These are phyloP conservation scores for Paramisgurnus dabryanus DNA, from an alignment of 2,113 vertebrate species.

Conservation along the genomic window DNA sequence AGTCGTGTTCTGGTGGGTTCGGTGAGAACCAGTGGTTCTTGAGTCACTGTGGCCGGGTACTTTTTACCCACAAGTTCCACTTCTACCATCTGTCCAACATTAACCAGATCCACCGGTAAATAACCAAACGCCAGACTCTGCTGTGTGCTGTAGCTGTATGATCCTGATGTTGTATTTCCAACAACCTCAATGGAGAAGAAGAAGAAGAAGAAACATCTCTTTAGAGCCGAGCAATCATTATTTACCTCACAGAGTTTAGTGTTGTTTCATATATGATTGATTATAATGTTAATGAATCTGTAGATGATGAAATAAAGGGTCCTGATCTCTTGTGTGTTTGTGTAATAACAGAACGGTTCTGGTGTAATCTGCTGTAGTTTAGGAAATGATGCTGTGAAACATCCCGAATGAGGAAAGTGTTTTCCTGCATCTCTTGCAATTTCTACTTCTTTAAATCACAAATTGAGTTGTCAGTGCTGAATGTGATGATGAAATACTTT, in stretches of 20 bases:
- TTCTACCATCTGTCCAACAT: constrained; percentile 86
- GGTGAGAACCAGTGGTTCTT: constrained; percentile 88
- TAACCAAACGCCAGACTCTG: constrained; percentile 93
- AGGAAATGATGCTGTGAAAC: too few species aligned
- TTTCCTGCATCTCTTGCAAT: too few species aligned
- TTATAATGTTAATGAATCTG: too few species aligned
- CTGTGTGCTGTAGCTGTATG: constrained; percentile 86
- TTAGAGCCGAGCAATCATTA: too few species aligned
- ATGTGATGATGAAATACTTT: constrained; percentile 70
- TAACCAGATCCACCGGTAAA: constrained; percentile 82
- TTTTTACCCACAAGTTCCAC: constrained; percentile 90
- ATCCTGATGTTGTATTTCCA: constrained; percentile 94
- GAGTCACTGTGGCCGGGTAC: constrained; percentile 81
- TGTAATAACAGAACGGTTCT: too few species aligned
- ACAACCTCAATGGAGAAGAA: constrained; percentile 78
- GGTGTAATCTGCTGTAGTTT: too few species aligned
- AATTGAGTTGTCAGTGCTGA: neutral
- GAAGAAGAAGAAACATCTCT: neutral
- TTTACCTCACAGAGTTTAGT: too few species aligned
- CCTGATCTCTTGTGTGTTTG: too few species aligned
- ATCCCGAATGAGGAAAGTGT: too few species aligned
- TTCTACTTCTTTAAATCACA: neutral
- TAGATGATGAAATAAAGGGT: too few species aligned
- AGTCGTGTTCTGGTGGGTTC: constrained; percentile 84
- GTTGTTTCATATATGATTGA: too few species aligned